phyloP scores from a whole-genome alignment of 2,888 invertebrate species.

The Nesidiocoris tenuis region DNA sequence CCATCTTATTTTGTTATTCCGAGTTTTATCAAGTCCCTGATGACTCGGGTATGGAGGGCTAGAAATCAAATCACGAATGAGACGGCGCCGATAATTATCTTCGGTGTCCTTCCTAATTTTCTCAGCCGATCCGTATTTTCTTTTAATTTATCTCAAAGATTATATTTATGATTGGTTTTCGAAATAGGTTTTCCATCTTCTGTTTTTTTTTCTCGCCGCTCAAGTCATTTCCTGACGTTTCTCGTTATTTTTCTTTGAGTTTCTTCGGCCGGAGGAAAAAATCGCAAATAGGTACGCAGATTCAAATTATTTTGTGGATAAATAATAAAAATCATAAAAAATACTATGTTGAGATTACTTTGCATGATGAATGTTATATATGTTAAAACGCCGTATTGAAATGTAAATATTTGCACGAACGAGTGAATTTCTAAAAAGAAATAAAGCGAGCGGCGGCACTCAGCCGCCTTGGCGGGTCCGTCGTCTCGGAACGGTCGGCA shows the following conservation, averaged over 20 bases:
- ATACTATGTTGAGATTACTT: neutral
- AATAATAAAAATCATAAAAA: constrained; percentile 3
- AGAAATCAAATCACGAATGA: constrained; percentile 11
- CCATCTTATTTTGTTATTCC: constrained; percentile 9
- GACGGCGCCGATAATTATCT: constrained; percentile 18
- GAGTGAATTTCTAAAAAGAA: too few relatives aligned
- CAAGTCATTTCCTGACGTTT: neutral
- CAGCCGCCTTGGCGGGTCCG: too few relatives aligned
- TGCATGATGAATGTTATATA: too few relatives aligned
- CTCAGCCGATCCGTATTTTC: neutral
- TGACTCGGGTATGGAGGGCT: constrained; percentile 1
- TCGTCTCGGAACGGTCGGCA: too few relatives aligned
- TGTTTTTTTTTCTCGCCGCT: constrained; percentile 2
- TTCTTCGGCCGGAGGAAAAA: neutral
- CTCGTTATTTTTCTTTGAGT: neutral
- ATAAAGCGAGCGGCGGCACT: too few relatives aligned
- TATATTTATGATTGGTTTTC: constrained; percentile 27
- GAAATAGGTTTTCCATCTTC: neutral
- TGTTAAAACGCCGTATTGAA: too few relatives aligned
- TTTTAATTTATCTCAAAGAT: constrained; percentile 13
- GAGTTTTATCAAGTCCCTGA: constrained; percentile 10
- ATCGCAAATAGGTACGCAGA: too few relatives aligned
- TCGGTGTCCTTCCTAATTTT: constrained; percentile 14
- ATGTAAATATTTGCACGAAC: too few relatives aligned
- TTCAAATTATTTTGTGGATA: neutral